These are phyloP conservation scores for Lytechinus variegatus DNA, from an alignment of 35 echinoderm and acorn worm species.

Conservation along the genomic window DNA sequence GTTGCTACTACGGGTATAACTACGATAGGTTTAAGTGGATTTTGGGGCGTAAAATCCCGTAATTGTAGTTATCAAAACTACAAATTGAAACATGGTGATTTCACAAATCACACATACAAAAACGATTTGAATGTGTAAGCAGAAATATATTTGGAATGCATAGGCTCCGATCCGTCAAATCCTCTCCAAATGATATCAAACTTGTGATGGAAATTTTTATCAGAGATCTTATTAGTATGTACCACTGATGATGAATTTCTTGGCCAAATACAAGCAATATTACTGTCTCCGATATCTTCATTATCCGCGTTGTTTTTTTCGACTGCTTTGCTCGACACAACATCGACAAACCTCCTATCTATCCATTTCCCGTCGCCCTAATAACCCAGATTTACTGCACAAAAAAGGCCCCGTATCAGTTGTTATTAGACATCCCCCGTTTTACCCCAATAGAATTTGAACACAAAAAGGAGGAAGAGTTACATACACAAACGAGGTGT, in stretches of 20 bases:
- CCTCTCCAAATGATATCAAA: neutral
- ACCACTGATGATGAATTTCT: neutral
- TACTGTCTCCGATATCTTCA: neutral
- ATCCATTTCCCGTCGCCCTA: neutral
- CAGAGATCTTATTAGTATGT: neutral
- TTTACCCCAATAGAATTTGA: neutral
- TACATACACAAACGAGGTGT: neutral
- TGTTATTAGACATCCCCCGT: neutral
- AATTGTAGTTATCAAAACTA: neutral
- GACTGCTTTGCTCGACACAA: neutral
- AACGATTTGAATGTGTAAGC: too few species aligned
- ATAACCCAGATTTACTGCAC: slow-evolving; percentile 38
- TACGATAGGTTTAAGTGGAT: too few species aligned
- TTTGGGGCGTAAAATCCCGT: too few species aligned
- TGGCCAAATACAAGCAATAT: neutral
- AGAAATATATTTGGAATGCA: neutral
- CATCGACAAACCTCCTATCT: neutral
- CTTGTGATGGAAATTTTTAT: neutral
- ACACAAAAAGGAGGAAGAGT: neutral
- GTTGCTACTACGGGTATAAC: too few species aligned
- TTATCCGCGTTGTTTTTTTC: neutral
- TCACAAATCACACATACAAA: too few species aligned
- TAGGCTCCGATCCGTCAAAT: neutral
- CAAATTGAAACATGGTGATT: neutral
- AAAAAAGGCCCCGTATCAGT: slow-evolving; percentile 15